phyloP scores from a whole-genome alignment of 2,113 vertebrate species.

The Cryptomyrus ogoouensis region DNA sequence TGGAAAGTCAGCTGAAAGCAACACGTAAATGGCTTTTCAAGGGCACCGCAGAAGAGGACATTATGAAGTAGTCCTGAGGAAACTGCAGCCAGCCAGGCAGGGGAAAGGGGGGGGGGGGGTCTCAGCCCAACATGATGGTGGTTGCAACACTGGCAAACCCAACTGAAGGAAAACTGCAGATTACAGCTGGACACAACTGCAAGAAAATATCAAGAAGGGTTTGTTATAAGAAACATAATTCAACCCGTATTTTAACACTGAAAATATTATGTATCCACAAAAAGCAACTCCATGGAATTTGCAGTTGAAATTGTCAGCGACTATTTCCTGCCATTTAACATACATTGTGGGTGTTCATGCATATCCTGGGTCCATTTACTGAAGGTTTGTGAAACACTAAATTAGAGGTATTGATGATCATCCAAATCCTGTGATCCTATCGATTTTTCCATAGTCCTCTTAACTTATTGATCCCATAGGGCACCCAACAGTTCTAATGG shows the following conservation, averaged over 20 bases:
- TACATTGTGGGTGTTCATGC: slow-evolving; percentile 6
- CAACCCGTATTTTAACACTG: neutral
- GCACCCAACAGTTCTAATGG: neutral
- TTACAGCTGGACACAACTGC: neutral
- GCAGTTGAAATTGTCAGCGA: neutral
- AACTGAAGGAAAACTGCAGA: neutral
- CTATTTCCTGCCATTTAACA: neutral
- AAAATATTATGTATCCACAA: neutral
- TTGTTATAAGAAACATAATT: neutral
- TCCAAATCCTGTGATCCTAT: neutral
- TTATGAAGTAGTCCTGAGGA: neutral
- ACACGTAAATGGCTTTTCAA: slow-evolving; percentile 1
- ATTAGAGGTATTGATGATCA: neutral
- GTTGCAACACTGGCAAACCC: neutral
- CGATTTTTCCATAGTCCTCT: neutral
- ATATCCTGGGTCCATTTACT: neutral
- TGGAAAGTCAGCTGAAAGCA: neutral
- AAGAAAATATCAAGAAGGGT: neutral
- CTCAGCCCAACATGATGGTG: neutral
- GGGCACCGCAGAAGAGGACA: neutral
- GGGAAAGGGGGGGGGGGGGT: neutral
- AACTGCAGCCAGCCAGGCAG: neutral
- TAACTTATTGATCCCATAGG: slow-evolving; percentile 1
- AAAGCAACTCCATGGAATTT: neutral
- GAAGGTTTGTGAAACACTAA: slow-evolving; percentile 8